Base-by-base conservation (phyloP, 2,113 vertebrate genomes). In the Rhagologus leucostigma region DNA sequence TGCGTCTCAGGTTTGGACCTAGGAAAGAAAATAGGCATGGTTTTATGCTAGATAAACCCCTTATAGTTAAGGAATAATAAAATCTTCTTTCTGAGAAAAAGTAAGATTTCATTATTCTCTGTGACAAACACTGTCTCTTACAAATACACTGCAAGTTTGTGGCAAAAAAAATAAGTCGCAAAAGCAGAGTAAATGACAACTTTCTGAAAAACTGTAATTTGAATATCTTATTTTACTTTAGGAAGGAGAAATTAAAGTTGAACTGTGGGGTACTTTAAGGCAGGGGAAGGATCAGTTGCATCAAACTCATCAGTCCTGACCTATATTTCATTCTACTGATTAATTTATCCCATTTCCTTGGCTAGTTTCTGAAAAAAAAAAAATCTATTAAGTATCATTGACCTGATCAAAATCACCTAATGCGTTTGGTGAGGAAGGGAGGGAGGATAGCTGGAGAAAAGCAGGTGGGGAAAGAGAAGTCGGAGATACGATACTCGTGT, bases 271-370 rank as follows among this genome's bases (percentile, higher is more conserved):
- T 96, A 92, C 79, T 94, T 96, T 94, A 94, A 84, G 81, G 80
- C 80, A 60, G 41, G 57, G 19, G 87, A 96, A 93, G 92, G 93
- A 96, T 97, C 96, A 96, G 91, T 96, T 93, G 76, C 84, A 95
- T 97, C 81, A 87, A 87, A 96, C 93, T 96, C 97, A 87, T 91
- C 93, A 95, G 32, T 96, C 90, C 93, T 97, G 97, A 98, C 96
- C 96, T 97, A 73, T 96, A 97, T 98, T 93, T 93, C 88, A 85
- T 95, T 87, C 95, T 95, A 70, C 85, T 92, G 84, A 85, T 90
- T 79, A 92, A 85, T 97, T 97, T 96, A 95, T 93, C 89, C 81
- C 68, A 16, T 97, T 96, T 97, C 81, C 91, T 97, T 92, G 53
- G 42, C 83, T 81, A 77, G 76, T 91, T 94, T 97, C 73, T 93